These are phyloP conservation scores for Oenanthe oenanthe DNA, from an alignment of 2,113 vertebrate species.

Conservation along the genomic window DNA sequence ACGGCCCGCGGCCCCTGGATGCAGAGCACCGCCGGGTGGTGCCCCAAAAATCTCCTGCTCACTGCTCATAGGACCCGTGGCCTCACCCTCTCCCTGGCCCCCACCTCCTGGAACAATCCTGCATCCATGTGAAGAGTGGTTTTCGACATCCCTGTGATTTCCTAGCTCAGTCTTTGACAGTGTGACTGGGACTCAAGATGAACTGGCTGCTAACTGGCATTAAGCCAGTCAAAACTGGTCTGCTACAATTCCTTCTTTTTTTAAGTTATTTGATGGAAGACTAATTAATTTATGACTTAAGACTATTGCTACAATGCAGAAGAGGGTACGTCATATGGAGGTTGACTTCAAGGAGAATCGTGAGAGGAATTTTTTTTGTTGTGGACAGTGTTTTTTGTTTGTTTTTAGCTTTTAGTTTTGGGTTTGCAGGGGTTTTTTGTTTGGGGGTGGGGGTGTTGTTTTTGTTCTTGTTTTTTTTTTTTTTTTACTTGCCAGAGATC, in stretches of 20 bases:
- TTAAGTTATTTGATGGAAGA: constrained; percentile 84
- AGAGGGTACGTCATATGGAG: constrained; percentile 31
- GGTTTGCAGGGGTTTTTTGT: neutral
- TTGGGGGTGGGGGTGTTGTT: neutral
- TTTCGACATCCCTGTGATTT: constrained; percentile 58
- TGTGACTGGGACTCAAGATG: constrained; percentile 76
- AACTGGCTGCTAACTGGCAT: constrained; percentile 87
- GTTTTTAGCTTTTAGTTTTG: neutral
- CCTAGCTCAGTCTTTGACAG: constrained; percentile 73
- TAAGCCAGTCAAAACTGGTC: constrained; percentile 76
- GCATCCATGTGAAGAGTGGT: constrained; percentile 73
- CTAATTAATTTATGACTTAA: constrained; percentile 82
- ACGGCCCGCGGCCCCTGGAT: constrained; percentile 51
- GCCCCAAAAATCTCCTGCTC: constrained; percentile 8
- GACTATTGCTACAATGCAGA: constrained; percentile 71
- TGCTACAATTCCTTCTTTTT: constrained; percentile 74
- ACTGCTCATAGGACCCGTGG: constrained; percentile 62
- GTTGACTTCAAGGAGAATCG: constrained; percentile 47
- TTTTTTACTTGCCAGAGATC: constrained; percentile 46
- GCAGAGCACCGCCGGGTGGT: constrained; percentile 30
- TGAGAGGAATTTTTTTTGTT: constrained; percentile 14
- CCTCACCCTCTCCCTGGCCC: neutral
- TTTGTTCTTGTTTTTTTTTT: neutral
- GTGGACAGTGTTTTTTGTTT: neutral
- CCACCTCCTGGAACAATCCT: constrained; percentile 59